A percentile compares a stretch with the other conserved stretches of the same genome.
Evolutionary conservation across 1,140 invertebrate species (phyloP).

Genomic region (Drosophila persimilis): DNA sequence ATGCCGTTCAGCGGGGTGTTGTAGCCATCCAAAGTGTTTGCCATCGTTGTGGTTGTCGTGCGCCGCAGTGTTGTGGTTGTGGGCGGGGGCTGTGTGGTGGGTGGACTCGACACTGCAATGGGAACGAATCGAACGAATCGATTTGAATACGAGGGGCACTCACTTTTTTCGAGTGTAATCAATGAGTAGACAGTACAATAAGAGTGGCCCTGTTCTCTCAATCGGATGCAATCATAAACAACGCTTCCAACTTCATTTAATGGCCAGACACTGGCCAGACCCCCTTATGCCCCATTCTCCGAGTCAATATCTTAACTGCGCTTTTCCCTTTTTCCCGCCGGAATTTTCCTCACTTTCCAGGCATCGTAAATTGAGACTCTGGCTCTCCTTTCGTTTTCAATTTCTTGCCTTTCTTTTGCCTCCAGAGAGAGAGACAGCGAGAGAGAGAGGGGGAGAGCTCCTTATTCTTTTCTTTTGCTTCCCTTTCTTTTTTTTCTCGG

Average conservation of each 20-base stretch:
- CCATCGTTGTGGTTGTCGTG: conserved; percentile 62
- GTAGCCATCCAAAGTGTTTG: conserved; percentile 39
- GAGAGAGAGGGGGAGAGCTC: background rate
- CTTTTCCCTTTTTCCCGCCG: conserved; percentile 4
- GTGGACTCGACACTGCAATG: conserved; percentile 79
- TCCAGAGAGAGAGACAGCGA: background rate
- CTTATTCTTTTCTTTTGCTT: conserved; percentile 10
- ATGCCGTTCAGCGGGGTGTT: conserved; percentile 55
- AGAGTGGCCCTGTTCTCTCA: too few species aligned
- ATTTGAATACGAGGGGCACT: background rate
- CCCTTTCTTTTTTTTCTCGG: background rate
- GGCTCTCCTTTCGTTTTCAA: conserved; percentile 55
- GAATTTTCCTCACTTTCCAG: conserved; percentile 10
- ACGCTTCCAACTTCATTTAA: conserved; percentile 5
- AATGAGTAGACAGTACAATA: too few species aligned
- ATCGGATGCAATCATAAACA: background rate
- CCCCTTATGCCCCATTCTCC: too few species aligned
- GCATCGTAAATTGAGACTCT: conserved; percentile 33
- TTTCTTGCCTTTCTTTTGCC: conserved; percentile 31
- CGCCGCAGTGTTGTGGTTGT: conserved; percentile 75
- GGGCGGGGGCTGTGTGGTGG: conserved; percentile 77
- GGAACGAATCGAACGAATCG: too few species aligned
- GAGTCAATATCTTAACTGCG: conserved; percentile 15
- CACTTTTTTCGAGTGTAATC: background rate
- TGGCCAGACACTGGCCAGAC: background rate